Evolutionary conservation across 2,888 invertebrate species (phyloP).

Genomic region (Chloroclysta siterata): DNA sequence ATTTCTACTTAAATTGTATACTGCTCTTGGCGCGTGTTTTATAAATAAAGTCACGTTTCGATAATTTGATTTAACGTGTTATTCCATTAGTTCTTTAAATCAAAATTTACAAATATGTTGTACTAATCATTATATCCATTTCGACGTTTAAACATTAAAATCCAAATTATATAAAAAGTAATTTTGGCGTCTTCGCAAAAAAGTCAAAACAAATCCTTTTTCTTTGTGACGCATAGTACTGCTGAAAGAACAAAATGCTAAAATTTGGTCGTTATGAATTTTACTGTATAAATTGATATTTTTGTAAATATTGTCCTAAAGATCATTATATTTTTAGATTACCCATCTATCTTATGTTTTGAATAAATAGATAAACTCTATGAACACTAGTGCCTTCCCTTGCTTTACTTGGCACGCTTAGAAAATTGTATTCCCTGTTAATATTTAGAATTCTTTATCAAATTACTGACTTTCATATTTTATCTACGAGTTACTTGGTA

Average conservation of each 20-base stretch:
- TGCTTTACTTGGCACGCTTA: slow-evolving; percentile 30
- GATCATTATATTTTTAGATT: slow-evolving; percentile 15
- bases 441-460: slow-evolving; percentile 11
- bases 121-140: too few species aligned
- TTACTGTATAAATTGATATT: neutral
- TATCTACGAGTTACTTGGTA: neutral
- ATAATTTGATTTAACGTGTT: too few species aligned
- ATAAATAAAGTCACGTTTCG: too few species aligned
- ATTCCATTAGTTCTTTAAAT: neutral
- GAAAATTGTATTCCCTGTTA: slow-evolving; percentile 18
- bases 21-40: too few species aligned
- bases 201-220: neutral
- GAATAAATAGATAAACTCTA: slow-evolving; percentile 4
- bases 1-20: too few species aligned
- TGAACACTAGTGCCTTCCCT: slow-evolving; percentile 29
- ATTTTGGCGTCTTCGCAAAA: too few species aligned
- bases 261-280: neutral
- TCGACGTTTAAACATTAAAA: neutral
- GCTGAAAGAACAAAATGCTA: neutral
- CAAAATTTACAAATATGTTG: neutral
- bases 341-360: slow-evolving; percentile 1
- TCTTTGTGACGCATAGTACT: neutral
- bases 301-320: slow-evolving; percentile 20
- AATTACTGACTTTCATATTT: neutral
- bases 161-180: neutral